Evolutionary conservation across 1,140 invertebrate species (phyloP).

Genomic region (Archegozetes longisetosus): DNA sequence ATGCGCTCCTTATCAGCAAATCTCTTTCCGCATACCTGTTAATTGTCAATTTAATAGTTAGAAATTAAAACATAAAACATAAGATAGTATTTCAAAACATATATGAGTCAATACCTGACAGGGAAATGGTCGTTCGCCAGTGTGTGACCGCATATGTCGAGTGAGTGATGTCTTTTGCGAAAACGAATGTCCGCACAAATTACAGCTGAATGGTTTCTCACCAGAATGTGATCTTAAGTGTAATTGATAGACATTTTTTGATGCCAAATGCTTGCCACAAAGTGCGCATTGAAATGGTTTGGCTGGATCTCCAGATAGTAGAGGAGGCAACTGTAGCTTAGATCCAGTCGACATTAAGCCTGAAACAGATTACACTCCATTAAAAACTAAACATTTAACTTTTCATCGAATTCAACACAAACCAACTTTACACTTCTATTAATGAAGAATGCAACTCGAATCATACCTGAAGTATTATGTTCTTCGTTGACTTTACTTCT

Average conservation of each 20-base stretch:
- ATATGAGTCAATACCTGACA: no score
- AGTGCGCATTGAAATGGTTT: constrained; percentile 22
- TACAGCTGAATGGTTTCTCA: constrained; percentile 72
- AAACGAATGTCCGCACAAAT: constrained; percentile 78
- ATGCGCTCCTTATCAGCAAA: constrained; percentile 25
- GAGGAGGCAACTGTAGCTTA: constrained; percentile 6
- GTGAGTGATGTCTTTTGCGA: constrained; percentile 49
- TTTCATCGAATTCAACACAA: no score
- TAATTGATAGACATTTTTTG: constrained; percentile 24
- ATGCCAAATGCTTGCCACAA: constrained; percentile 23
- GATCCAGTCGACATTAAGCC: not conserved
- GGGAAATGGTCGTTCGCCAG: constrained; percentile 32
- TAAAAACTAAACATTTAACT: no score
- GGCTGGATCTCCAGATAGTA: constrained; percentile 21
- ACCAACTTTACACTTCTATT: no score
- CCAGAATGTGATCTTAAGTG: constrained; percentile 45
- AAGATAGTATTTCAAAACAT: no score
- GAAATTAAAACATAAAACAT: not conserved
- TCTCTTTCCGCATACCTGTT: constrained; percentile 20
- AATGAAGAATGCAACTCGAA: no score
- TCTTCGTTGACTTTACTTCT: not conserved
- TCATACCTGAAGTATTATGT: not conserved
- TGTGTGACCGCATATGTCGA: constrained; percentile 50
- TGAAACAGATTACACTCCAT: not conserved
- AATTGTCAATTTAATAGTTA: not conserved